Evolutionary conservation across 2,797 vertebrate species (phyloP).

Genomic region (Crenichthys baileyi): DNA sequence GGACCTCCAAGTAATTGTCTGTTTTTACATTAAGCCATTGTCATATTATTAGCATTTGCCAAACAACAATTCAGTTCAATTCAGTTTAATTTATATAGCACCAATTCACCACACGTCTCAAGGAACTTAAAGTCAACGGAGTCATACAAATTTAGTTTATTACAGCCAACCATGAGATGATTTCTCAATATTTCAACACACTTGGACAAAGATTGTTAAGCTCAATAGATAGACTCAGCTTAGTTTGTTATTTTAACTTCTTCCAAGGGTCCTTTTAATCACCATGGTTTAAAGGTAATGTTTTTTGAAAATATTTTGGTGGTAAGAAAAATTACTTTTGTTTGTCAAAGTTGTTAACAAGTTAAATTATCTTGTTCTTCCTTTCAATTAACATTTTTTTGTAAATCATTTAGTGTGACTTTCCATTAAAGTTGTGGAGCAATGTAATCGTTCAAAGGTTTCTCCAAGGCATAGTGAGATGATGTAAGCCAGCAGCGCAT

Average conservation of each 20-base stretch:
- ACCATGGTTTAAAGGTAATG: too few species aligned
- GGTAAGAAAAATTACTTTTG: background rate
- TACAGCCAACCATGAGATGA: background rate
- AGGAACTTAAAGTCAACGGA: too few species aligned
- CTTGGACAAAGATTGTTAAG: background rate
- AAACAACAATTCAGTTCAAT: background rate
- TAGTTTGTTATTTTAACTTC: background rate
- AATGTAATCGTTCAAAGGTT: conserved; percentile 50
- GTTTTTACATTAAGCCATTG: background rate
- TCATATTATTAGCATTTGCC: background rate
- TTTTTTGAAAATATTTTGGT: too few species aligned
- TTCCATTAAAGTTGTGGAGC: conserved; percentile 50
- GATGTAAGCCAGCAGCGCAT: conserved; percentile 64
- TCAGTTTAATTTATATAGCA: too few species aligned
- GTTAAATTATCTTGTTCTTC: background rate
- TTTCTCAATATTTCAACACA: background rate
- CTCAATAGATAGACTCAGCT: background rate
- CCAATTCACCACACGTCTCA: too few species aligned
- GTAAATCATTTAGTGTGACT: background rate
- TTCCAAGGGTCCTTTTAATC: background rate
- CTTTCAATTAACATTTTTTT: background rate
- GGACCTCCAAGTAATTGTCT: too few species aligned
- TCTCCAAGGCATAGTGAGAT: conserved; percentile 55
- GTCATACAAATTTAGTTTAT: too few species aligned
- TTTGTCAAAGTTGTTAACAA: background rate